These are phyloP conservation scores for Aythya baeri DNA, from an alignment of 2,113 vertebrate genomes.

Conservation along the genomic window DNA sequence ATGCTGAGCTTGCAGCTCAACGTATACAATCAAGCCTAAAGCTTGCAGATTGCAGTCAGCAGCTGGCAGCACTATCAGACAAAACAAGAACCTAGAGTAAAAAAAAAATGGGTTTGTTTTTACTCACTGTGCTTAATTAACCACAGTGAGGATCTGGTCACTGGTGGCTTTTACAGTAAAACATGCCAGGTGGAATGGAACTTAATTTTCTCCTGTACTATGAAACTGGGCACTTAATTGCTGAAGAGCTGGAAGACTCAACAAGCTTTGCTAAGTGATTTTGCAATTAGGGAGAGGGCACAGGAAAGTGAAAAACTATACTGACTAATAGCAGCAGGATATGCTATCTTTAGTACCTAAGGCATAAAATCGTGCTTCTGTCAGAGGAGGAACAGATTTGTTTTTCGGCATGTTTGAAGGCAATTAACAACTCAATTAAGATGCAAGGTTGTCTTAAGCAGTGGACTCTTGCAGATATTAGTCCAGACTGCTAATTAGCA, in stretches of 20 bases:
- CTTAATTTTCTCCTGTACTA: not conserved
- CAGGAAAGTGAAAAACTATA: not conserved
- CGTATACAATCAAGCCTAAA: not conserved
- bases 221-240: not conserved
- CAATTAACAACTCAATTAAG: not conserved
- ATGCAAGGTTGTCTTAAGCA: not conserved
- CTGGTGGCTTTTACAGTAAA: rapidly evolving
- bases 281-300: not conserved
- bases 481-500: not conserved
- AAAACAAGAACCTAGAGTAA: not conserved
- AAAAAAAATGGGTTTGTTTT: not conserved
- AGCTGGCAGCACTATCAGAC: not conserved
- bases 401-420: not conserved
- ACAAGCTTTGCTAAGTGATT: not conserved
- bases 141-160: not conserved
- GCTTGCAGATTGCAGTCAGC: not conserved
- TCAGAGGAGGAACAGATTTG: not conserved
- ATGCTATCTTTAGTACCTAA: not conserved
- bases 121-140: not conserved
- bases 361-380: not conserved
- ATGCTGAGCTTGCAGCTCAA: not conserved
- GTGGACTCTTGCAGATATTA: not conserved
- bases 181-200: not conserved
- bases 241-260: not conserved
- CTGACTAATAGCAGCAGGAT: not conserved